Conservation (phyloP, 2,888 invertebrate genomes). For the Apotomis turbidana region DNA sequence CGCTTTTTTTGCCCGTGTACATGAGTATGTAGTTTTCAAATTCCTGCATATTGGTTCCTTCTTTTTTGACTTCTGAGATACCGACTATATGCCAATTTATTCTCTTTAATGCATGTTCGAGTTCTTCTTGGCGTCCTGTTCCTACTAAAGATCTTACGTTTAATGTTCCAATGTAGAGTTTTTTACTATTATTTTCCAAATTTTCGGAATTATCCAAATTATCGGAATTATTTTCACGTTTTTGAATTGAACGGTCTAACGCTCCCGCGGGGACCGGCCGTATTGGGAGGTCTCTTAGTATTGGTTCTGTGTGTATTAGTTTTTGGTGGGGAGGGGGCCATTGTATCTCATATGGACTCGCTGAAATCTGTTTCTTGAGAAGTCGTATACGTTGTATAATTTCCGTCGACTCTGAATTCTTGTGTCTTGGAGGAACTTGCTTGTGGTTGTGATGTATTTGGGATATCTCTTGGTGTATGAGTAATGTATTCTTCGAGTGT, state of each 20-base stretch:
- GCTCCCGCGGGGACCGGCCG: too few relatives aligned
- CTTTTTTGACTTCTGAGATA: background rate
- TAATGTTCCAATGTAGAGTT: slow-evolving; percentile 1
- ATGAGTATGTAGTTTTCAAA: background rate
- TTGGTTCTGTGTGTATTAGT: background rate
- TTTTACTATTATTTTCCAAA: background rate
- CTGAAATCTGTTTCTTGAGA: too few relatives aligned
- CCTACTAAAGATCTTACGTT: slow-evolving; percentile 1
- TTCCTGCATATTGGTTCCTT: background rate
- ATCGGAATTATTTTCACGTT: background rate
- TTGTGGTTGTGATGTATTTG: too few relatives aligned
- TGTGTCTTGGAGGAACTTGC: too few relatives aligned
- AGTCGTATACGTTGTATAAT: too few relatives aligned
- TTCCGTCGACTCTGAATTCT: too few relatives aligned
- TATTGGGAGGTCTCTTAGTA: background rate
- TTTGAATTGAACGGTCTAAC: too few relatives aligned
- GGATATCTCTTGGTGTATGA: too few relatives aligned
- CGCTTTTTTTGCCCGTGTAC: slow-evolving; percentile 1
- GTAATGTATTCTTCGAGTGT: too few relatives aligned
- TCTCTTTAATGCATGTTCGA: background rate
- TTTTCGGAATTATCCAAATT: background rate
- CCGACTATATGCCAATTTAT: slow-evolving; percentile 4
- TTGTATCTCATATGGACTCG: background rate
- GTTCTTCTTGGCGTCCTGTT: slow-evolving; percentile 2
- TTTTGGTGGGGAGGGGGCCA: slow-evolving; percentile 8